phyloP scores from a whole-genome alignment of 2,797 vertebrate genomes.

The Chanos chanos region DNA sequence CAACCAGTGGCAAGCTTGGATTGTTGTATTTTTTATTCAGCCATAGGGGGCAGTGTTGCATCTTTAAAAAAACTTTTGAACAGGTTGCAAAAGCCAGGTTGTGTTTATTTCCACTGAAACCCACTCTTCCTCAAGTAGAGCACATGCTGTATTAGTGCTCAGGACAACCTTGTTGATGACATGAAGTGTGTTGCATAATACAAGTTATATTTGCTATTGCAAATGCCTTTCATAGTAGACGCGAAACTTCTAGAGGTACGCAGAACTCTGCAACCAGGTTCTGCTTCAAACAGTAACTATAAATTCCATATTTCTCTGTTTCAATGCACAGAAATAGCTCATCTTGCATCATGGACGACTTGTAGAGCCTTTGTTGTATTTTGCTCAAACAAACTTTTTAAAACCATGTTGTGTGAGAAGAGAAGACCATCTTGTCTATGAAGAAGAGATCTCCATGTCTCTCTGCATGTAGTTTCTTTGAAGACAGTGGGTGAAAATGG shows the following conservation, averaged over 20 bases:
- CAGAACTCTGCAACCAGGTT: too few species aligned
- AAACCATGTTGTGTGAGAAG: too few species aligned
- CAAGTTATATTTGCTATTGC: constrained; percentile 7
- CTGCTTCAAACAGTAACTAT: too few species aligned
- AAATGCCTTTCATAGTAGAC: constrained; percentile 2
- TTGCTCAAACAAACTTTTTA: too few species aligned
- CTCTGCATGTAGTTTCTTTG: neutral
- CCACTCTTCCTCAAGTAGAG: constrained; percentile 1
- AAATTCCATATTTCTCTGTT: too few species aligned
- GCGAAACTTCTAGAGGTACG: neutral
- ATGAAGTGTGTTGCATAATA: constrained; percentile 12
- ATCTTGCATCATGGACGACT: too few species aligned
- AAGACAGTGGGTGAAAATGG: constrained; percentile 29
- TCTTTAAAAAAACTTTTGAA: neutral
- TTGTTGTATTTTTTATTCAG: too few species aligned
- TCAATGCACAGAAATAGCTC: too few species aligned
- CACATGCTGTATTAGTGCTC: neutral
- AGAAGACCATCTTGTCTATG: neutral
- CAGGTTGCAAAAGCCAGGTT: neutral
- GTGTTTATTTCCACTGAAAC: constrained; percentile 3
- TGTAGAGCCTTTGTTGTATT: too few species aligned
- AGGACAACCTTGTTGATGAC: neutral
- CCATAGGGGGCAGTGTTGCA: neutral
- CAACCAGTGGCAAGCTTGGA: too few species aligned
- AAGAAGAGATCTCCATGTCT: constrained; percentile 9